Evolutionary conservation across 2,113 vertebrate genomes (phyloP).

Genomic region (Thunnus thynnus): DNA sequence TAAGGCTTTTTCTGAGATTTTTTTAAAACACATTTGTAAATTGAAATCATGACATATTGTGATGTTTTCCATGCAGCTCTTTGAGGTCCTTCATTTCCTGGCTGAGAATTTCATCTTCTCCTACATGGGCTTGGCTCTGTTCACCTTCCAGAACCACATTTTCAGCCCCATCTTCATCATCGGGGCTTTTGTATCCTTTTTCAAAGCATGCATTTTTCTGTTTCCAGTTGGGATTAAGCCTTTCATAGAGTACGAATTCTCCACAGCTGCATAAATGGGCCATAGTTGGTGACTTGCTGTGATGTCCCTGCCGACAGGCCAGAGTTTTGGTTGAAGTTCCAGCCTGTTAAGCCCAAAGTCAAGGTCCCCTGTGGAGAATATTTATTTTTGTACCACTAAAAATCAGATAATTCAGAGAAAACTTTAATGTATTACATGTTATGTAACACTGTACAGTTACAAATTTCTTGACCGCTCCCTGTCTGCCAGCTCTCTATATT

Average conservation of each 20-base stretch:
- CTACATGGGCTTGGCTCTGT: slow-evolving; percentile 97
- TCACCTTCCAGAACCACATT: slow-evolving; percentile 98
- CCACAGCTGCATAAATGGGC: slow-evolving; percentile 5
- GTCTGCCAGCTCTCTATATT: slow-evolving; percentile 91
- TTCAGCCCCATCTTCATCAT: slow-evolving; percentile 97
- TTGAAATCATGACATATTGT: background rate
- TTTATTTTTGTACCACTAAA: background rate
- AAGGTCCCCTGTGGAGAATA: background rate
- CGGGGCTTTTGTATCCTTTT: slow-evolving; percentile 97
- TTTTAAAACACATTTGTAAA: background rate
- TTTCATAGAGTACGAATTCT: background rate
- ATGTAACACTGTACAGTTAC: background rate
- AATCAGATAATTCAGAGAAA: background rate
- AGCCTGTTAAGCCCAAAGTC: background rate
- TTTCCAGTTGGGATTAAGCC: background rate
- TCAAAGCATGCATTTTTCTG: background rate
- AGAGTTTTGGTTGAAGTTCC: background rate
- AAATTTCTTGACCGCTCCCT: slow-evolving; percentile 82
- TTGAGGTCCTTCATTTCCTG: slow-evolving; percentile 96
- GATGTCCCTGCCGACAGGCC: slow-evolving; percentile 1
- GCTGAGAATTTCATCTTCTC: slow-evolving; percentile 99
- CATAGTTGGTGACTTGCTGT: background rate
- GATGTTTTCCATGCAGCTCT: slow-evolving; percentile 85
- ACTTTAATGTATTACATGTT: background rate
- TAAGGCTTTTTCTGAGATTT: background rate